Percentiles rank a stretch among this genome's conserved stretches.
These are phyloP conservation scores for Aleiodes alternator DNA, from an alignment of 2,888 invertebrate genomes.

Conservation along the genomic window DNA sequence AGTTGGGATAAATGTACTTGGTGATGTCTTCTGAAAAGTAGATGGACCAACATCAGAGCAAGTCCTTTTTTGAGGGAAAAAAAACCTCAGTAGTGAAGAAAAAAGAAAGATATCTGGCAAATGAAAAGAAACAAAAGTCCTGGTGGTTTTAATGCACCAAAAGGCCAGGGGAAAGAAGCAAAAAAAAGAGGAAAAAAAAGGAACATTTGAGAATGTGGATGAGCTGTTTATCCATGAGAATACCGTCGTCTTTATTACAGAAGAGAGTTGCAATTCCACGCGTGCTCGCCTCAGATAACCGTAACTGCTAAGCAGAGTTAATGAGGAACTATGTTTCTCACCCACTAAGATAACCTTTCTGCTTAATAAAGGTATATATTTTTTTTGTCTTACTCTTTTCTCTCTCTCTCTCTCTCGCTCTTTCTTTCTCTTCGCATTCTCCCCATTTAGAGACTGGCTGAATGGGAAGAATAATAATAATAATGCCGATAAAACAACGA, in stretches of 20 bases:
- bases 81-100: constrained; percentile 15
- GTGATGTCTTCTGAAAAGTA: constrained; percentile 36
- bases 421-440: constrained; percentile 5
- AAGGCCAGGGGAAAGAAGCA: not conserved
- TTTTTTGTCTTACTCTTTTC: not conserved
- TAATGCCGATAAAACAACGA: not conserved
- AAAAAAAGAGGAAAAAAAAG: constrained; percentile 17
- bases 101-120: not conserved
- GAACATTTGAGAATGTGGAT: constrained; percentile 30
- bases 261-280: constrained; percentile 58
- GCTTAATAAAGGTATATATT: not conserved
- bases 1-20: constrained; percentile 45
- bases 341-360: constrained; percentile 54
- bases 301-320: constrained; percentile 61
- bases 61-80: constrained; percentile 1
- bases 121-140: not conserved
- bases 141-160: not conserved
- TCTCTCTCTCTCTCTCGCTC: constrained; percentile 19
- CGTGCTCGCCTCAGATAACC: constrained; percentile 62
- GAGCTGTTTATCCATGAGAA: constrained; percentile 20
- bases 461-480: not conserved
- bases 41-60: constrained; percentile 33
- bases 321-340: constrained; percentile 54
- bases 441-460: not conserved
- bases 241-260: constrained; percentile 43